phyloP scores from a whole-genome alignment of 2,113 vertebrate species.

The Myotis davidii region DNA sequence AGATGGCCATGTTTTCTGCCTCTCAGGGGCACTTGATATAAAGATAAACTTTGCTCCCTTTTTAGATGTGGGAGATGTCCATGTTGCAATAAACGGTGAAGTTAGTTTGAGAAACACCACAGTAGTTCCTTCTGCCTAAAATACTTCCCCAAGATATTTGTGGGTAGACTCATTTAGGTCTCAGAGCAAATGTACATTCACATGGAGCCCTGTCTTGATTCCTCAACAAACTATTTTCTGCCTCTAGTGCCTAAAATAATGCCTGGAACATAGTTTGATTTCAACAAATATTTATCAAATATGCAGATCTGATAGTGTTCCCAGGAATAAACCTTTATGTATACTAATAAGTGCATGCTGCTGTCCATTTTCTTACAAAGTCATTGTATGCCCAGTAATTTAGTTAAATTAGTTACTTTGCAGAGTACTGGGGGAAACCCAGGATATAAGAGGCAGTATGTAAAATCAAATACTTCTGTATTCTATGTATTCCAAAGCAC shows the following conservation, averaged over 20 bases:
- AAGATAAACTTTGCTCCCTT: background rate
- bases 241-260: background rate
- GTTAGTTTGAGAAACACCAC: background rate
- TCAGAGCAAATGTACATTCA: background rate
- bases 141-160: background rate
- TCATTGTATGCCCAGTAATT: background rate
- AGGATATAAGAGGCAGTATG: background rate
- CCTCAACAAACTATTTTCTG: background rate
- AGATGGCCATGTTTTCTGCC: background rate
- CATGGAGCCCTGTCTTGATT: background rate
- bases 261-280: background rate
- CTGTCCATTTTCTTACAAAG: background rate
- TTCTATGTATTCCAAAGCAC: background rate
- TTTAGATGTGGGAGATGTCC: background rate
- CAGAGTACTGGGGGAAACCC: background rate
- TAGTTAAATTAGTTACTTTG: constrained; percentile 47
- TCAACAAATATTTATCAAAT: background rate
- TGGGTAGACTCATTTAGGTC: background rate
- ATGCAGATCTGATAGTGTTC: background rate
- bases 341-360: background rate
- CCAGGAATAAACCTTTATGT: background rate
- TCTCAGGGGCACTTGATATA: background rate
- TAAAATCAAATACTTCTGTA: constrained; percentile 28
- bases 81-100: background rate
- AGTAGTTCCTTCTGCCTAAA: background rate